Conservation (phyloP, 2,888 invertebrate genomes). For the Theodoxus fluviatilis region DNA sequence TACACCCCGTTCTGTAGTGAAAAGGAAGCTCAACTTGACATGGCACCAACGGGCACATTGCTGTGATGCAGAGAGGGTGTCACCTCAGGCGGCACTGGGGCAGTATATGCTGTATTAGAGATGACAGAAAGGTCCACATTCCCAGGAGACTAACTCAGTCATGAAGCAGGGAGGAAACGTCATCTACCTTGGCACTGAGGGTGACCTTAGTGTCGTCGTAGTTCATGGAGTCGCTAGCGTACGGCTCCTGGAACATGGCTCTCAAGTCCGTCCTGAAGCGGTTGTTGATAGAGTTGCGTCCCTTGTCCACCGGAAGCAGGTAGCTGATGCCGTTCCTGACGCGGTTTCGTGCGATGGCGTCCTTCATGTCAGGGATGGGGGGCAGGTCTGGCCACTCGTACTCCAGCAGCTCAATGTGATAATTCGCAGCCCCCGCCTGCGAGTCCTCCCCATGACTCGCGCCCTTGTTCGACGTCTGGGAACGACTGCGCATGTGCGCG, state of each 20-base stretch:
- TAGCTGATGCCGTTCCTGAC: slow-evolving; percentile 56
- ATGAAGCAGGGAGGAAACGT: slow-evolving; percentile 47
- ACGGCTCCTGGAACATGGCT: slow-evolving; percentile 57
- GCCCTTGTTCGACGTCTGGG: not conserved
- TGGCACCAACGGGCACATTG: no score
- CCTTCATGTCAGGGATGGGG: slow-evolving; percentile 52
- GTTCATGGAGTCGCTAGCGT: slow-evolving; percentile 40
- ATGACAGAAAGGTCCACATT: no score
- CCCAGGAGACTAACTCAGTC: no score
- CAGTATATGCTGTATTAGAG: no score
- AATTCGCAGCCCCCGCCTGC: slow-evolving; percentile 29
- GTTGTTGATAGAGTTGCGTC: slow-evolving; percentile 52
- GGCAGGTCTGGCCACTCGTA: slow-evolving; percentile 61
- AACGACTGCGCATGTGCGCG: not conserved
- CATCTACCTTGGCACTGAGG: slow-evolving; percentile 50
- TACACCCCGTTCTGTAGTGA: no score
- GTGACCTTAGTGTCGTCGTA: slow-evolving; percentile 47
- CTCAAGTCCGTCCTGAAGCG: slow-evolving; percentile 54
- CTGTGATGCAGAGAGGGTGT: no score
- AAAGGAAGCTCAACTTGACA: no score
- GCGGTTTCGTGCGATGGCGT: slow-evolving; percentile 49
- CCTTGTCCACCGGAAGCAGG: slow-evolving; percentile 55
- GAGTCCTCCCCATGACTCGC: slow-evolving; percentile 3
- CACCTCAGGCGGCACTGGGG: no score
- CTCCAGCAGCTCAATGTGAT: slow-evolving; percentile 48